Conservation (phyloP, 2,888 invertebrate species). For the Idaea dimidiata region DNA sequence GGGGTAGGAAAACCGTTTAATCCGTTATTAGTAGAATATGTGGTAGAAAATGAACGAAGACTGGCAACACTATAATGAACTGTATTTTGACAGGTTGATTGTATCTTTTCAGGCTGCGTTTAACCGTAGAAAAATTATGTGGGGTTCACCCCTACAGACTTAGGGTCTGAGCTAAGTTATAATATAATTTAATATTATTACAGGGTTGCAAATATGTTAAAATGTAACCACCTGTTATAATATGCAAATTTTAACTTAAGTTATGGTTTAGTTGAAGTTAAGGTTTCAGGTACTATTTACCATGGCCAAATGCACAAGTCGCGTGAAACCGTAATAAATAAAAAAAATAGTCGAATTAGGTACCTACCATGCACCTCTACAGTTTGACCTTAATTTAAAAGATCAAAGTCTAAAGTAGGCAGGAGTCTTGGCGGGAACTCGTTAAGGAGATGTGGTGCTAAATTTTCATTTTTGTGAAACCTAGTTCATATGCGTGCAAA, state of each 20-base stretch:
- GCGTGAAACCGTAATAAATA: not conserved
- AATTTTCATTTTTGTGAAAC: too few species aligned
- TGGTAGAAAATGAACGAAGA: not conserved
- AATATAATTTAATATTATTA: not conserved
- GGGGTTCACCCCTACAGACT: not conserved
- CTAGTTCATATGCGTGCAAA: too few species aligned
- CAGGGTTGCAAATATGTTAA: not conserved
- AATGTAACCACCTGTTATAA: not conserved
- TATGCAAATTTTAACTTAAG: not conserved
- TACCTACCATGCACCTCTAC: too few species aligned
- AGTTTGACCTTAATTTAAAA: not conserved
- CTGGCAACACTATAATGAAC: conserved; percentile 15
- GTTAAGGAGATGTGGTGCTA: too few species aligned
- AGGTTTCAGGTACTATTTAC: too few species aligned
- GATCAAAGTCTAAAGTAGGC: not conserved
- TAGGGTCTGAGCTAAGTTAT: not conserved
- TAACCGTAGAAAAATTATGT: conserved; percentile 9
- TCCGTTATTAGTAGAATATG: conserved; percentile 1
- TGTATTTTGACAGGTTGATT: conserved; percentile 18
- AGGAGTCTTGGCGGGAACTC: too few species aligned
- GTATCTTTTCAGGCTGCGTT: conserved; percentile 13
- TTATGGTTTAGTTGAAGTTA: too few species aligned
- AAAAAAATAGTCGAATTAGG: not conserved
- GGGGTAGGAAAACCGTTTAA: not conserved
- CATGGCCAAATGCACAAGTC: not conserved